Percentiles rank a stretch among this genome's conserved stretches.
These are phyloP conservation scores for Melanotaenia boesemani DNA, from an alignment of 2,797 vertebrate genomes.

Conservation along the genomic window DNA sequence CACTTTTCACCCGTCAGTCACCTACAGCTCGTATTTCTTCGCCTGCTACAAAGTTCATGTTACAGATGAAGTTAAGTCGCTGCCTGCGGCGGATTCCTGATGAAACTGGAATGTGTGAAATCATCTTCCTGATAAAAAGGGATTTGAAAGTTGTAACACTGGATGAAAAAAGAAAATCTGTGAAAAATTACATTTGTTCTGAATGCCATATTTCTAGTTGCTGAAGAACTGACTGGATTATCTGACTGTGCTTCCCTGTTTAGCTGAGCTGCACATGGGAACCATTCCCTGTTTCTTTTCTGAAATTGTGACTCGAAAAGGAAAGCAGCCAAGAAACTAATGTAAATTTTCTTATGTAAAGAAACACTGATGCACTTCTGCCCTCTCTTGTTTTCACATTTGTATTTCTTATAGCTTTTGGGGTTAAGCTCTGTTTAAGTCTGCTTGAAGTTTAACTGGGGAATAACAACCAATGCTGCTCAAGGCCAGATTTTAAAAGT, in stretches of 20 bases:
- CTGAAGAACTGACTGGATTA: slow-evolving; percentile 10
- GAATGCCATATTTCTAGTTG: slow-evolving; percentile 27
- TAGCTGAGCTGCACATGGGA: background rate
- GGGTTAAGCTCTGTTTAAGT: slow-evolving; percentile 13
- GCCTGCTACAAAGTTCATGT: slow-evolving; percentile 19
- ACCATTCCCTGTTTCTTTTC: slow-evolving; percentile 1
- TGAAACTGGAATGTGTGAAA: slow-evolving; percentile 25
- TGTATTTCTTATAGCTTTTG: slow-evolving; percentile 16
- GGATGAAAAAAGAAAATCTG: slow-evolving; percentile 20
- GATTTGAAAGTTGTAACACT: slow-evolving; percentile 20
- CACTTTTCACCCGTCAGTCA: slow-evolving; percentile 18
- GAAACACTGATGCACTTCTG: slow-evolving; percentile 59
- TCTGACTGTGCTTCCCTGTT: background rate
- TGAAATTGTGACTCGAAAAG: slow-evolving; percentile 17
- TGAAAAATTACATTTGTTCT: slow-evolving; percentile 8
- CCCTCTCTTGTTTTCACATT: slow-evolving; percentile 2
- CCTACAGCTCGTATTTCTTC: slow-evolving; percentile 24
- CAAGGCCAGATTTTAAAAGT: slow-evolving; percentile 10
- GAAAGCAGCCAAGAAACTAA: slow-evolving; percentile 6
- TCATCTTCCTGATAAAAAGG: slow-evolving; percentile 1
- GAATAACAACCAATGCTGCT: background rate
- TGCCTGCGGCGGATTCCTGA: slow-evolving; percentile 11
- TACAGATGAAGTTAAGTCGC: slow-evolving; percentile 10
- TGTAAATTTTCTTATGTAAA: slow-evolving; percentile 29
- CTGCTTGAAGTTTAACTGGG: slow-evolving; percentile 8